Conservation (phyloP, 2,888 invertebrate genomes). For the Drosophila rubida region DNA sequence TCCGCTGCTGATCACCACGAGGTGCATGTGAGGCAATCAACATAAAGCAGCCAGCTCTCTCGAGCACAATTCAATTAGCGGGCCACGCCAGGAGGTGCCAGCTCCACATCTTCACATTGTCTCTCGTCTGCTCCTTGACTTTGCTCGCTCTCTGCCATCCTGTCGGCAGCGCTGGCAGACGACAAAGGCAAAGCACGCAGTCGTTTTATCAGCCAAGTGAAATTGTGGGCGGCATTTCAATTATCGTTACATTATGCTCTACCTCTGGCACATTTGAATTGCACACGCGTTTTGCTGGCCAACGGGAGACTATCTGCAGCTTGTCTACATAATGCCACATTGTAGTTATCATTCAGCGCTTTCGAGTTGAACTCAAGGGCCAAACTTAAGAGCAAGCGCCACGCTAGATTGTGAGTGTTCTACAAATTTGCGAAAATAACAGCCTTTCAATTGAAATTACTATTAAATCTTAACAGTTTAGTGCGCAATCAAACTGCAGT, state of each 20-base stretch:
- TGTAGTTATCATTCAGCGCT: neutral
- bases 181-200: constrained; percentile 21
- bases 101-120: too few species aligned
- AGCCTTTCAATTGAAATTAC: neutral
- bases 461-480: too few species aligned
- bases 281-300: neutral
- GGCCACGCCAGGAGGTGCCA: constrained; percentile 14
- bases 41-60: neutral
- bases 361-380: neutral
- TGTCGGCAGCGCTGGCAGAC: constrained; percentile 23
- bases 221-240: constrained; percentile 50
- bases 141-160: constrained; percentile 18
- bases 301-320: neutral
- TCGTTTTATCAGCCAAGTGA: constrained; percentile 38
- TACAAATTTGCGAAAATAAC: too few species aligned
- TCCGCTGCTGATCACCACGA: constrained; percentile 55
- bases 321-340: neutral
- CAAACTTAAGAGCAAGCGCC: too few species aligned
- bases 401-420: too few species aligned
- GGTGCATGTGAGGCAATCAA: constrained; percentile 15
- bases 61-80: constrained; percentile 29
- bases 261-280: neutral
- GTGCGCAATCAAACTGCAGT: too few species aligned
- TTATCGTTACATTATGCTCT: constrained; percentile 40
- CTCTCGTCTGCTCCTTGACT: neutral